These are phyloP conservation scores for Gila robusta DNA, from an alignment of 2,797 vertebrate species.

Conservation along the genomic window DNA sequence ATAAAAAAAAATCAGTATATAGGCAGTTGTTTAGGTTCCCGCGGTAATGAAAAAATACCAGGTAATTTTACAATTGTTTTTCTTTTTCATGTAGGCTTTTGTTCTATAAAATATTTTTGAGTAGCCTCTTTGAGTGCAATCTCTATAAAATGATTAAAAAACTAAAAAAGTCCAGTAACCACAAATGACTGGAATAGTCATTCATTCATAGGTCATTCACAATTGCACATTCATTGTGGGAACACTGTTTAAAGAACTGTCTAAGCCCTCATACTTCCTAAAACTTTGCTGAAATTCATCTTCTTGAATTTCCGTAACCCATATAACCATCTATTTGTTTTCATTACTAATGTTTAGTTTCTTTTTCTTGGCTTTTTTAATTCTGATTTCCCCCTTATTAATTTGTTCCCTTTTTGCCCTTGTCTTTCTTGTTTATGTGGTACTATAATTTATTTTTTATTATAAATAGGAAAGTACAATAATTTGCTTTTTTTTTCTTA, in stretches of 20 bases:
- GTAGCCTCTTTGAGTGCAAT: background rate
- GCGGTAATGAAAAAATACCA: background rate
- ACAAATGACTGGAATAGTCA: slow-evolving; percentile 39
- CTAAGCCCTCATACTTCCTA: slow-evolving; percentile 18
- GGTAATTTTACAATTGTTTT: background rate
- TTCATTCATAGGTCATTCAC: slow-evolving; percentile 41
- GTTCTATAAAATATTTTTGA: background rate
- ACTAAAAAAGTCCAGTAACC: slow-evolving; percentile 1
- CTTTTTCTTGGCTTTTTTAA: slow-evolving; percentile 14
- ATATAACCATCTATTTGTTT: slow-evolving; percentile 19
- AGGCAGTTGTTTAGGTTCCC: background rate
- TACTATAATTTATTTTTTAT: background rate
- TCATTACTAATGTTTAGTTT: slow-evolving; percentile 27
- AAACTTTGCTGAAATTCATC: slow-evolving; percentile 12
- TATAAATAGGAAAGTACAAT: background rate
- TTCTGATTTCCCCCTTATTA: background rate
- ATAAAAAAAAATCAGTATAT: too few species aligned
- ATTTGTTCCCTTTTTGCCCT: background rate
- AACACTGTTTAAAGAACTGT: slow-evolving; percentile 31
- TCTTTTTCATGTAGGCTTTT: background rate
- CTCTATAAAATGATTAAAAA: background rate
- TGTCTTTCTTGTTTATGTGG: slow-evolving; percentile 5
- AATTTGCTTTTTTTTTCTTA: background rate
- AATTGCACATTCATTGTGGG: slow-evolving; percentile 47
- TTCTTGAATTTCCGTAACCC: slow-evolving; percentile 29